Conservation (phyloP, 2,113 vertebrate species). For the Macaca fascicularis region DNA sequence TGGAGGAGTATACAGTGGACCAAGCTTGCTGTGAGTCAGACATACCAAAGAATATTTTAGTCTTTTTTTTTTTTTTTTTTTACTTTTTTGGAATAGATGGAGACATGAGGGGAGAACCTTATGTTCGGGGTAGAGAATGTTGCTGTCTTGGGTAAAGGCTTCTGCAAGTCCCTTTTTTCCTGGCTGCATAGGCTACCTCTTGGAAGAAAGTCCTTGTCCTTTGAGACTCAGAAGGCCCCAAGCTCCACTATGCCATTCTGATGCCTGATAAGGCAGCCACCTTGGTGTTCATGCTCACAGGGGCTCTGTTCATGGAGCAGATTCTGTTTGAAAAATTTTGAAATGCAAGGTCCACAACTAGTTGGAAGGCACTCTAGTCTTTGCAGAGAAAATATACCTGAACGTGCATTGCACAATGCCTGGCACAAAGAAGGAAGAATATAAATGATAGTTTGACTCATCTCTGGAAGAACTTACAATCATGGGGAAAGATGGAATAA, state of each 20-base stretch:
- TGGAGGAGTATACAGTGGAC: constrained; percentile 90
- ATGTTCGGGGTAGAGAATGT: neutral
- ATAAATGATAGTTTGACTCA: neutral
- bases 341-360: neutral
- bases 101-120: neutral
- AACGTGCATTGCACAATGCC: neutral
- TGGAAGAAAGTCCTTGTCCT: neutral
- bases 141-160: neutral
- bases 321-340: neutral
- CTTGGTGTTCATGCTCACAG: neutral
- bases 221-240: neutral
- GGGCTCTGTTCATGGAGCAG: neutral
- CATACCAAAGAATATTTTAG: neutral
- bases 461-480: neutral
- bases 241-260: neutral
- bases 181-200: neutral
- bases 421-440: neutral
- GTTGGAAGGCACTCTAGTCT: neutral
- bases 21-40: constrained; percentile 93
- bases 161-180: neutral
- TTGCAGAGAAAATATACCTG: neutral
- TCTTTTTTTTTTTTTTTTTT: neutral
- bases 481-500: neutral
- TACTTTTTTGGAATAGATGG: neutral
- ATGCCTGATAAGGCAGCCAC: neutral